Conservation (phyloP, 2,888 invertebrate species). For the Lumbricus terrestris region DNA sequence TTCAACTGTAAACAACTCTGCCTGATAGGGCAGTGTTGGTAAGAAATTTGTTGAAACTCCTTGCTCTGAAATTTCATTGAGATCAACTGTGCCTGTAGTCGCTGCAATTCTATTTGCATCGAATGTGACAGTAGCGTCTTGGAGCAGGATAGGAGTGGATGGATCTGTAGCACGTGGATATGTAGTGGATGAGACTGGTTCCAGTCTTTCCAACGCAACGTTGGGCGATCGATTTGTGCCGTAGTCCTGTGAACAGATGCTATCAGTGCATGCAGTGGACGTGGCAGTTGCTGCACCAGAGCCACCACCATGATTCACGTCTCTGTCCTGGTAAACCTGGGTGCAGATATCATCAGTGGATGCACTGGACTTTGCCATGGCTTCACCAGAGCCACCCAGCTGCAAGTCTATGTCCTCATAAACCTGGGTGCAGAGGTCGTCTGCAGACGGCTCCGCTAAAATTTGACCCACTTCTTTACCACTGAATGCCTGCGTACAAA, state of each 20-base stretch:
- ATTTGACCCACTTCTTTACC: not conserved
- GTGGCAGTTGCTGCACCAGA: not conserved
- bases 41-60: not conserved
- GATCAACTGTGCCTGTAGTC: not conserved
- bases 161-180: not conserved
- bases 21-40: not conserved
- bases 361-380: not conserved
- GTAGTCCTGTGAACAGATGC: not conserved
- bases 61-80: not conserved
- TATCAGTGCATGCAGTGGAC: not conserved
- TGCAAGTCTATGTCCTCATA: not conserved
- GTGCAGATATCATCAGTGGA: not conserved
- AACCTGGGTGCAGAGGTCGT: constrained; percentile 3
- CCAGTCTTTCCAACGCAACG: not conserved
- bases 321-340: not conserved
- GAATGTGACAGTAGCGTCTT: not conserved
- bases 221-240: not conserved
- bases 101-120: not conserved
- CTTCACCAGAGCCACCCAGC: not conserved
- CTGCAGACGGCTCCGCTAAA: not conserved
- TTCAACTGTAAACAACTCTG: not conserved
- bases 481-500: not conserved
- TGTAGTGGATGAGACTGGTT: not conserved
- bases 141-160: not conserved
- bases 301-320: not conserved